Evolutionary conservation across 2,888 invertebrate species (phyloP).

Genomic region (Ceriagrion tenellum): DNA sequence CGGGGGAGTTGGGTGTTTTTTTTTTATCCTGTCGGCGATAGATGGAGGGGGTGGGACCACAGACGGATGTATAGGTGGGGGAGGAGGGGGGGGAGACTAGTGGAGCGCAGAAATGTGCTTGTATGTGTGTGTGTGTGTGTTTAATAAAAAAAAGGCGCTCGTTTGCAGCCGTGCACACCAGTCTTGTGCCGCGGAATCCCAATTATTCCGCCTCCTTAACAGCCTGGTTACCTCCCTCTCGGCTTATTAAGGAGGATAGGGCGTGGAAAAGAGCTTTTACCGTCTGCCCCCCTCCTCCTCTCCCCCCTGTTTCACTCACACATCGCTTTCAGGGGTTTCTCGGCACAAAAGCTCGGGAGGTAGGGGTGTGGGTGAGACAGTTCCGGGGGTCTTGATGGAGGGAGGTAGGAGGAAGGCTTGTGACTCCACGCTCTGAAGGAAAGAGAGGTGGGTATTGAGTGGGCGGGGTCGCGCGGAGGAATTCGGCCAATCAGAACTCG

Average conservation of each 20-base stretch:
- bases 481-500: conserved; percentile 28
- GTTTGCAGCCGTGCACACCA: neutral
- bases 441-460: neutral
- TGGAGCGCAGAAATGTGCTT: neutral
- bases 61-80: neutral
- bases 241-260: conserved; percentile 63
- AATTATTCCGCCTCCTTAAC: conserved; percentile 59
- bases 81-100: neutral
- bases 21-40: neutral
- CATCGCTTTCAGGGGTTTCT: neutral
- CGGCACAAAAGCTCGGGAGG: neutral
- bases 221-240: conserved; percentile 43
- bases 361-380: neutral
- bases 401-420: neutral
- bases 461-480: conserved; percentile 49
- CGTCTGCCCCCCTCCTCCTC: neutral
- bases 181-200: conserved; percentile 51
- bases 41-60: neutral
- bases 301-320: neutral
- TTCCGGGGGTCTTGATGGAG: neutral
- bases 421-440: neutral
- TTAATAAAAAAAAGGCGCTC: neutral
- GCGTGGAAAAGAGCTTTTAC: conserved; percentile 47
- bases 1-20: neutral
- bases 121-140: neutral